Conservation (phyloP, 2,113 vertebrate species). For the Pyxicephalus adspersus region DNA sequence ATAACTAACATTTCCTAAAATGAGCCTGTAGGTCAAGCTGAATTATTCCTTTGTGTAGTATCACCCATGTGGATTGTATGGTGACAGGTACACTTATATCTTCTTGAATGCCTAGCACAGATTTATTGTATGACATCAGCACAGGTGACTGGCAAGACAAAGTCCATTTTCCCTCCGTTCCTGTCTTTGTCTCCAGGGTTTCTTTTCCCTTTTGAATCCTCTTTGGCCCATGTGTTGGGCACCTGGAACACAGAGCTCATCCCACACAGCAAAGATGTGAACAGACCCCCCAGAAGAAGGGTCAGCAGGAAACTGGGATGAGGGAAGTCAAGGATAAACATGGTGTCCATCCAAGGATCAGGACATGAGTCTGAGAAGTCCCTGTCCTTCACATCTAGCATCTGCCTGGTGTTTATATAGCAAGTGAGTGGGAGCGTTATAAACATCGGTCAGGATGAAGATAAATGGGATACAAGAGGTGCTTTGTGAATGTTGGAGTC, state of each 20-base stretch:
- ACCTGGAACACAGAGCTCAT: constrained; percentile 32
- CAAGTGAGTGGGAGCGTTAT: constrained; percentile 39
- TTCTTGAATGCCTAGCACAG: no score
- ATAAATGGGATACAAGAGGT: constrained; percentile 44
- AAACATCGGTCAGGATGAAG: constrained; percentile 37
- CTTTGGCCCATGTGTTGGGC: constrained; percentile 43
- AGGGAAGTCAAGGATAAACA: constrained; percentile 51
- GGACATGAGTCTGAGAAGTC: constrained; percentile 22
- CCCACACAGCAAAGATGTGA: constrained; percentile 39
- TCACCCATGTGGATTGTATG: no score
- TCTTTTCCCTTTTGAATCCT: neutral
- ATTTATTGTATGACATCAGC: no score
- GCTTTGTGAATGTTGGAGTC: neutral
- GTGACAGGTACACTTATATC: no score
- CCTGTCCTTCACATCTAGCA: constrained; percentile 29
- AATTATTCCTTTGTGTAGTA: no score
- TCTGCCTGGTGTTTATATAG: constrained; percentile 54
- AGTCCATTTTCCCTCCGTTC: no score
- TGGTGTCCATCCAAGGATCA: constrained; percentile 38
- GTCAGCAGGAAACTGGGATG: constrained; percentile 9
- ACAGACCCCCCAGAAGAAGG: constrained; percentile 51
- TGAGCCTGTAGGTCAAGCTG: no score
- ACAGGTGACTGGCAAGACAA: no score
- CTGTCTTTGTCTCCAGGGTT: no score
- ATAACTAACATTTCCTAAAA: no score